These are phyloP conservation scores for Xestobium rufovillosum DNA, from an alignment of 2,888 invertebrate genomes.

Conservation along the genomic window DNA sequence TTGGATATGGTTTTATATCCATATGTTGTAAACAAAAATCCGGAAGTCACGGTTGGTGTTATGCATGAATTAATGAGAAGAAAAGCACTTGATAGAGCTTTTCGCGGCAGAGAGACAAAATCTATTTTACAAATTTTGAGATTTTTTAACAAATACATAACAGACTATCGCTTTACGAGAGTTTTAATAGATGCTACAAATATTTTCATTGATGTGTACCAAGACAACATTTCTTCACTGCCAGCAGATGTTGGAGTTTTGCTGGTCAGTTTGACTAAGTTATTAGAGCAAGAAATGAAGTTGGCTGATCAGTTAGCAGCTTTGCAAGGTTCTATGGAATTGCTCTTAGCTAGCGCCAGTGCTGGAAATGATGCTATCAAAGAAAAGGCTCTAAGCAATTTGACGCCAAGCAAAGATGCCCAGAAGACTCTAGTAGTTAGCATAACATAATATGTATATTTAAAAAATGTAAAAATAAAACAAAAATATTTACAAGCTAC, in stretches of 20 bases:
- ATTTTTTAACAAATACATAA: slow-evolving; percentile 65
- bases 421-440: slow-evolving; percentile 52
- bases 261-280: slow-evolving; percentile 53
- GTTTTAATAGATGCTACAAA: slow-evolving; percentile 67
- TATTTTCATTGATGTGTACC: slow-evolving; percentile 69
- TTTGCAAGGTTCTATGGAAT: slow-evolving; percentile 62
- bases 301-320: slow-evolving; percentile 56
- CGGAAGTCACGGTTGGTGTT: slow-evolving; percentile 71
- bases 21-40: slow-evolving; percentile 54
- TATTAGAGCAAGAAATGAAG: slow-evolving; percentile 60
- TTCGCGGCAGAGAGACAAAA: slow-evolving; percentile 63
- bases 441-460: slow-evolving; percentile 36
- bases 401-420: slow-evolving; percentile 43
- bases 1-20: slow-evolving; percentile 60
- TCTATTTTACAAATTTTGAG: slow-evolving; percentile 59
- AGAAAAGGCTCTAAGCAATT: slow-evolving; percentile 33
- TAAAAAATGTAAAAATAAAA: slow-evolving; percentile 7
- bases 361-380: slow-evolving; percentile 26
- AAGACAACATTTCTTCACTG: slow-evolving; percentile 54
- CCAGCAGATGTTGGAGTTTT: slow-evolving; percentile 55
- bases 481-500: too few relatives aligned
- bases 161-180: slow-evolving; percentile 66
- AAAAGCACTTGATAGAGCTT: slow-evolving; percentile 66
- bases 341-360: slow-evolving; percentile 56
- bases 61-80: slow-evolving; percentile 83